Evolutionary conservation across 2,888 invertebrate species (phyloP).

Genomic region (Nemurella pictetii): DNA sequence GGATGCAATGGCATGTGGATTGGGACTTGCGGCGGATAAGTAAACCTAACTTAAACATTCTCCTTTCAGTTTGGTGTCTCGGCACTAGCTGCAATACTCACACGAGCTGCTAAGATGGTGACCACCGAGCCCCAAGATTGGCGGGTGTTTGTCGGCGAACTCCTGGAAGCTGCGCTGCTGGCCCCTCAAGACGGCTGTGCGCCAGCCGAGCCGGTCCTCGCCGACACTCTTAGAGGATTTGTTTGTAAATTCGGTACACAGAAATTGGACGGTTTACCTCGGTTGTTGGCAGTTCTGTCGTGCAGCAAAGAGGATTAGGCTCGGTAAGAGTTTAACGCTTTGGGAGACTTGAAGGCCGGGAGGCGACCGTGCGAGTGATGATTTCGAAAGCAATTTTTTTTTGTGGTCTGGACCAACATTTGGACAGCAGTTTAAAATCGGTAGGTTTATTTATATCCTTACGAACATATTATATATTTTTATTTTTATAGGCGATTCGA

Average conservation of each 20-base stretch:
- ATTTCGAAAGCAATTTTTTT: background rate
- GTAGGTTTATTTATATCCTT: background rate
- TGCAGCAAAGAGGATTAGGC: background rate
- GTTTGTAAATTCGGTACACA: background rate
- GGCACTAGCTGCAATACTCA: background rate
- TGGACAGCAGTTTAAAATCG: background rate
- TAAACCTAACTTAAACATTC: too few relatives aligned
- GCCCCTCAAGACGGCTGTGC: background rate
- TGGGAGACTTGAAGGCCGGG: background rate
- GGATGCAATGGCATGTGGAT: too few relatives aligned
- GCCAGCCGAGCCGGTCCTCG: background rate
- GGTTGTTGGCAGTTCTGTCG: background rate
- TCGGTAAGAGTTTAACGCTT: background rate
- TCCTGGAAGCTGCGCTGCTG: background rate
- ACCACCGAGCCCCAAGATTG: background rate
- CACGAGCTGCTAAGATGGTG: background rate
- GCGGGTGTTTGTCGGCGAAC: background rate
- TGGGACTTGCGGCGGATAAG: too few relatives aligned
- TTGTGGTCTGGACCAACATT: background rate
- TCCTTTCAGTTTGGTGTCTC: conserved; percentile 12
- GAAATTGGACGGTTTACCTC: background rate
- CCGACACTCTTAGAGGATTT: background rate
- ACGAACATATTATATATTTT: background rate
- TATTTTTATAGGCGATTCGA: background rate
- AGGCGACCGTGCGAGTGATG: too few relatives aligned